Percentiles rank a stretch among this genome's conserved stretches.
phyloP scores from a whole-genome alignment of 2,888 invertebrate species.

The Eupithecia subfuscata region DNA sequence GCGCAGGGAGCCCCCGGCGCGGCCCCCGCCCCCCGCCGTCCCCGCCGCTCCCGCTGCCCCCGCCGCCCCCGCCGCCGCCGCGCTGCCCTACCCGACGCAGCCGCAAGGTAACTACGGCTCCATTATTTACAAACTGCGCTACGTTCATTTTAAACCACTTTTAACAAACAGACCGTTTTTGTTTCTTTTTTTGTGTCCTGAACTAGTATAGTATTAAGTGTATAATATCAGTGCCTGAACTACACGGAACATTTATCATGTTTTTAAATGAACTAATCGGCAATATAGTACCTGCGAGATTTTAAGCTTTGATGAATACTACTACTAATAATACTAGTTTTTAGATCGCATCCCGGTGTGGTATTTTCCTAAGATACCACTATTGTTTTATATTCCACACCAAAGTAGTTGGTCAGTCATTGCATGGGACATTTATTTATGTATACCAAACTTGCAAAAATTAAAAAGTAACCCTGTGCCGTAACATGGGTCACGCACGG shows the following conservation, averaged over 20 bases:
- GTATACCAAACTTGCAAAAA: no score
- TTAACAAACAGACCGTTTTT: not conserved
- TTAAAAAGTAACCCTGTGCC: no score
- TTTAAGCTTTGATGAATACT: no score
- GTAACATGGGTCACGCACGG: no score
- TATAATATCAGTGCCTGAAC: no score
- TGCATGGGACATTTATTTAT: not conserved
- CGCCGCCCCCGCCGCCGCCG: constrained; percentile 67
- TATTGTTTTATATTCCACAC: no score
- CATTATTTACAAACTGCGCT: not conserved
- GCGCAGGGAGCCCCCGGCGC: constrained; percentile 60
- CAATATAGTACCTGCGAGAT: no score
- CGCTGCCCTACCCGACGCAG: constrained; percentile 88
- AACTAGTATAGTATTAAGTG: no score
- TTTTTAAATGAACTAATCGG: no score
- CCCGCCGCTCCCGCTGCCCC: constrained; percentile 65
- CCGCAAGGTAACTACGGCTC: constrained; percentile 81
- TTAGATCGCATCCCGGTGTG: not conserved
- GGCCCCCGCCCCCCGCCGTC: constrained; percentile 50
- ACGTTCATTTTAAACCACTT: not conserved
- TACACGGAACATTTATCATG: no score
- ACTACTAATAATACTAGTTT: no score
- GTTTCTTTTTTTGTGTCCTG: no score
- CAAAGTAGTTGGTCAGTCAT: not conserved
- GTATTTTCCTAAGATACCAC: not conserved